Evolutionary conservation across 2,888 invertebrate genomes (phyloP).

Genomic region (Amaurobius ferox): DNA sequence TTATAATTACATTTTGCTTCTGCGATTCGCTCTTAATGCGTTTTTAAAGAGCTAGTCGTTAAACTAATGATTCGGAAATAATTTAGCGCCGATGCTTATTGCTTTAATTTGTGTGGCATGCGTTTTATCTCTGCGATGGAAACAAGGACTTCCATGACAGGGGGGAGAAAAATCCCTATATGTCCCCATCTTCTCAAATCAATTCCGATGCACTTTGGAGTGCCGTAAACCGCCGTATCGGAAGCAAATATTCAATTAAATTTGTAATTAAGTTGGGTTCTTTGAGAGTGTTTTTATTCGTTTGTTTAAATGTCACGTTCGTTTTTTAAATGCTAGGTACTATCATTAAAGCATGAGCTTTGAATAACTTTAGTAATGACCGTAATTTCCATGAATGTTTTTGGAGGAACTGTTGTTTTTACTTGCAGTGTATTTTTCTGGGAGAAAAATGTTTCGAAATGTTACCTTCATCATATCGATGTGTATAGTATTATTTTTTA

Average conservation of each 20-base stretch:
- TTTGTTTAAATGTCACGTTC: no score
- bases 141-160: slow-evolving; percentile 6
- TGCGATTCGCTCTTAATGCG: slow-evolving; percentile 52
- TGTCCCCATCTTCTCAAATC: slow-evolving; percentile 6
- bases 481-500: no score
- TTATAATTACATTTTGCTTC: slow-evolving; percentile 67
- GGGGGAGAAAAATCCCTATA: background rate
- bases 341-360: no score
- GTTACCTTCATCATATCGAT: no score
- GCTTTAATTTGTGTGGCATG: slow-evolving; percentile 65
- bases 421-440: no score
- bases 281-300: no score
- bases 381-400: no score
- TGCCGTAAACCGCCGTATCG: background rate
- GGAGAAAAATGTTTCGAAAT: no score
- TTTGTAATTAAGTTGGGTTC: slow-evolving; percentile 42
- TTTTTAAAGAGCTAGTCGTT: slow-evolving; percentile 68
- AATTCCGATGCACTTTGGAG: slow-evolving; percentile 22
- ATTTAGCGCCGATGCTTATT: slow-evolving; percentile 61
- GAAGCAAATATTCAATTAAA: slow-evolving; percentile 59
- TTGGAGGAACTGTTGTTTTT: no score
- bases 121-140: slow-evolving; percentile 45
- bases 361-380: no score
- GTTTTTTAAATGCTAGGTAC: no score
- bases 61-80: slow-evolving; percentile 70